A percentile compares a stretch with the other conserved stretches of the same genome.
phyloP scores from a whole-genome alignment of 2,888 invertebrate species.

The Muscina levida region DNA sequence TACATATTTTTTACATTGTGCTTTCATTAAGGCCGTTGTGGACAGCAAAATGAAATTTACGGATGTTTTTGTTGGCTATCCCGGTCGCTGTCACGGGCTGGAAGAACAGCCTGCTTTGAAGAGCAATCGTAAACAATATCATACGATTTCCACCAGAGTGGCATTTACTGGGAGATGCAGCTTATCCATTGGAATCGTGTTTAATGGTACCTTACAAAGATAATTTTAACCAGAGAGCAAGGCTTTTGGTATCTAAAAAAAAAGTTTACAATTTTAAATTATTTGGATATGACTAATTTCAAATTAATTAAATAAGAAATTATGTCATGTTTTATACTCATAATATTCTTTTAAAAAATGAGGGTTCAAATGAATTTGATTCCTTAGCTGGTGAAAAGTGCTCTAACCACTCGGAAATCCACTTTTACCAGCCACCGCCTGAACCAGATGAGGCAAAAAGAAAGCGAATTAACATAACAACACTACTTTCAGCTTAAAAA shows the following conservation, averaged over 20 bases:
- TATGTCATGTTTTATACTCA: conserved; percentile 44
- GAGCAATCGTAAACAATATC: conserved; percentile 33
- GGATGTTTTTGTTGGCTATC: conserved; percentile 49
- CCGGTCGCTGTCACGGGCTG: conserved; percentile 50
- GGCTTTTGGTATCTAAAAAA: conserved; percentile 57
- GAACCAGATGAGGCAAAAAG: conserved; percentile 46
- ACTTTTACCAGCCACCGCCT: conserved; percentile 11
- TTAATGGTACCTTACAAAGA: conserved; percentile 53
- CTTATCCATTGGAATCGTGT: conserved; percentile 56
- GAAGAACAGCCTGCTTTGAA: conserved; percentile 41
- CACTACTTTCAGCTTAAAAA: conserved; percentile 33
- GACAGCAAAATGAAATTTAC: conserved; percentile 51
- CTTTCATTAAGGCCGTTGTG: conserved; percentile 37
- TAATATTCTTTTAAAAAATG: conserved; percentile 44
- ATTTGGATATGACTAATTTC: conserved; percentile 47
- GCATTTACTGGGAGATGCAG: conserved; percentile 56
- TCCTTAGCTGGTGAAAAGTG: neutral
- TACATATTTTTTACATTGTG: conserved; percentile 10
- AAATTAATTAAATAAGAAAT: conserved; percentile 41
- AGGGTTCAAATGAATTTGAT: conserved; percentile 21
- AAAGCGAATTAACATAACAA: conserved; percentile 38
- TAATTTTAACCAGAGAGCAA: conserved; percentile 27
- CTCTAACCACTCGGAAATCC: neutral
- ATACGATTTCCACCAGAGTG: conserved; percentile 45
- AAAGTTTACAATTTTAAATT: conserved; percentile 49